phyloP scores from a whole-genome alignment of 2,797 vertebrate species.

The Characodon lateralis region DNA sequence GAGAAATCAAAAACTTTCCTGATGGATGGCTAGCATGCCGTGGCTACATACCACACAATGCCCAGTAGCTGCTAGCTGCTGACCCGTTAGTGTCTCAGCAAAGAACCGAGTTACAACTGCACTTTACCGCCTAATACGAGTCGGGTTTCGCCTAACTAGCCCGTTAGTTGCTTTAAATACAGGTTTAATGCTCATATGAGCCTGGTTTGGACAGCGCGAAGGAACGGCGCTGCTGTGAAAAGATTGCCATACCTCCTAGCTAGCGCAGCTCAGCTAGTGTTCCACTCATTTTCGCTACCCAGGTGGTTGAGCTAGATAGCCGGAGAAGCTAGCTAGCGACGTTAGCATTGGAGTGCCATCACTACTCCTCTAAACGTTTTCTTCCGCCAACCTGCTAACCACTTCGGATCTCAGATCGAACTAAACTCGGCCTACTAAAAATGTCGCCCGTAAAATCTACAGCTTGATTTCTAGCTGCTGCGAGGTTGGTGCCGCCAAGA shows the following conservation, averaged over 20 bases:
- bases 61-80: constrained; percentile 33
- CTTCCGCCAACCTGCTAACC: neutral
- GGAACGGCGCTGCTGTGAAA: neutral
- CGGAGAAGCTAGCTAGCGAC: constrained; percentile 52
- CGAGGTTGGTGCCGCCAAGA: constrained; percentile 33
- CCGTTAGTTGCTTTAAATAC: neutral
- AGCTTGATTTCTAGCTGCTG: constrained; percentile 1
- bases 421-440: neutral
- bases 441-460: neutral
- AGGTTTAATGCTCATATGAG: neutral
- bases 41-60: constrained; percentile 66
- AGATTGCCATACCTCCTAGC: constrained; percentile 13
- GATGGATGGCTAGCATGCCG: constrained; percentile 48
- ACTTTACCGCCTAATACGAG: constrained; percentile 35
- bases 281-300: constrained; percentile 37
- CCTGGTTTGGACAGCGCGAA: constrained; percentile 4
- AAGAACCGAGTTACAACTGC: constrained; percentile 15
- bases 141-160: neutral
- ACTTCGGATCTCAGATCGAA: neutral
- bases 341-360: constrained; percentile 55
- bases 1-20: constrained; percentile 32
- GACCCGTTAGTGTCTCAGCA: constrained; percentile 24
- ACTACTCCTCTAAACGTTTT: constrained; percentile 10
- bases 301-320: constrained; percentile 15
- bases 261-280: constrained; percentile 28